A percentile compares a stretch with the other conserved stretches of the same genome.
phyloP scores from a whole-genome alignment of 1,140 invertebrate genomes.

The Eumaeus atala region DNA sequence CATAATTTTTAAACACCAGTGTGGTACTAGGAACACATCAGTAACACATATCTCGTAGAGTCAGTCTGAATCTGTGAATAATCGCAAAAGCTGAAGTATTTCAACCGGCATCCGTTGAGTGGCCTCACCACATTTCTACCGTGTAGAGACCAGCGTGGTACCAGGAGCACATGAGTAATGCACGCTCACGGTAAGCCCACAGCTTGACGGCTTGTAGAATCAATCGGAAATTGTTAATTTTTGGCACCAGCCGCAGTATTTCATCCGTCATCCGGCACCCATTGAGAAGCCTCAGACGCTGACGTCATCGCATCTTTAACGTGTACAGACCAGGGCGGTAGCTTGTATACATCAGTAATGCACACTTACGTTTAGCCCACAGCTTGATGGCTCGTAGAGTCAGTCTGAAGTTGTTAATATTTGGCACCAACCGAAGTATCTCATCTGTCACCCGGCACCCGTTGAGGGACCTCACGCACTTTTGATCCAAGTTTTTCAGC shows the following conservation, averaged over 20 bases:
- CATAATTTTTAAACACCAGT: too few relatives aligned
- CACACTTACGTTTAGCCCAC: conserved; percentile 96
- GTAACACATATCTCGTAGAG: too few relatives aligned
- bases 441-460: conserved; percentile 99
- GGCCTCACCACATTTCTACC: too few relatives aligned
- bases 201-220: conserved; percentile 96
- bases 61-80: too few relatives aligned
- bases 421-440: conserved; percentile 95
- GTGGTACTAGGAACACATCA: too few relatives aligned
- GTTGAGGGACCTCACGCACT: conserved; percentile 97
- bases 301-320: too few relatives aligned
- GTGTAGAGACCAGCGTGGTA: too few relatives aligned
- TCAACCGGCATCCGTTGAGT: too few relatives aligned
- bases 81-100: too few relatives aligned
- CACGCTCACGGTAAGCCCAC: conserved; percentile 96
- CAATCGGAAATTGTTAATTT: conserved; percentile 94
- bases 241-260: conserved; percentile 95
- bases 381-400: conserved; percentile 96
- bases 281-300: conserved; percentile 89
- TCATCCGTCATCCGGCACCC: conserved; percentile 99
- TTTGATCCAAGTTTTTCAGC: conserved; percentile 96
- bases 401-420: conserved; percentile 94
- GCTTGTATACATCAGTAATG: too few relatives aligned
- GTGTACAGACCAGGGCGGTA: too few relatives aligned
- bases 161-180: too few relatives aligned